Evolutionary conservation across 2,888 invertebrate species (phyloP).

Genomic region (Andrena minutula): DNA sequence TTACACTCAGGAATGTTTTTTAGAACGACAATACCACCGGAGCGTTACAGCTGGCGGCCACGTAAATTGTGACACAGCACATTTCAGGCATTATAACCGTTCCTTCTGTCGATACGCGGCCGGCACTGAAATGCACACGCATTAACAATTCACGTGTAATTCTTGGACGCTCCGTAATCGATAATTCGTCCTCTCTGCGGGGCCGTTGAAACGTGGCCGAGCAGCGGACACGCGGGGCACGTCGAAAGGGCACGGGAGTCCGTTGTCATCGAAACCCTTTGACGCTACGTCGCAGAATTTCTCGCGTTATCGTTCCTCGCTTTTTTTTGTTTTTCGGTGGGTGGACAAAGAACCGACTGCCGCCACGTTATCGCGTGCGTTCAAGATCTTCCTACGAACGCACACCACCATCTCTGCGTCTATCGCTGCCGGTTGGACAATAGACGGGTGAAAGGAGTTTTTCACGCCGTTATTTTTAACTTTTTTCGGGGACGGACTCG

Average conservation of each 20-base stretch:
- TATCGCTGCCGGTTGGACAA: constrained; percentile 67
- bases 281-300: not conserved
- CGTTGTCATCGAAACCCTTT: not conserved
- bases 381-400: constrained; percentile 61
- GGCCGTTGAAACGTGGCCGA: constrained; percentile 46
- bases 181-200: constrained; percentile 57
- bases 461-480: constrained; percentile 70
- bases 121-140: constrained; percentile 52
- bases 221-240: not conserved
- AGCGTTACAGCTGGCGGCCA: not conserved
- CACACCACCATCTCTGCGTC: constrained; percentile 32
- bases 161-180: constrained; percentile 62
- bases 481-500: constrained; percentile 46
- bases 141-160: constrained; percentile 65
- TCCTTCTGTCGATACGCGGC: constrained; percentile 39
- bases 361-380: constrained; percentile 36
- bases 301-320: not conserved
- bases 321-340: not conserved
- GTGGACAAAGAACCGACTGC: constrained; percentile 26
- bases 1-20: constrained; percentile 12
- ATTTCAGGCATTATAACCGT: constrained; percentile 45
- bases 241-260: not conserved
- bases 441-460: constrained; percentile 69
- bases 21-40: constrained; percentile 9
- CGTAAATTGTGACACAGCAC: constrained; percentile 42